These are phyloP conservation scores for Aphrophora alni DNA, from an alignment of 2,888 invertebrate genomes.

Conservation along the genomic window DNA sequence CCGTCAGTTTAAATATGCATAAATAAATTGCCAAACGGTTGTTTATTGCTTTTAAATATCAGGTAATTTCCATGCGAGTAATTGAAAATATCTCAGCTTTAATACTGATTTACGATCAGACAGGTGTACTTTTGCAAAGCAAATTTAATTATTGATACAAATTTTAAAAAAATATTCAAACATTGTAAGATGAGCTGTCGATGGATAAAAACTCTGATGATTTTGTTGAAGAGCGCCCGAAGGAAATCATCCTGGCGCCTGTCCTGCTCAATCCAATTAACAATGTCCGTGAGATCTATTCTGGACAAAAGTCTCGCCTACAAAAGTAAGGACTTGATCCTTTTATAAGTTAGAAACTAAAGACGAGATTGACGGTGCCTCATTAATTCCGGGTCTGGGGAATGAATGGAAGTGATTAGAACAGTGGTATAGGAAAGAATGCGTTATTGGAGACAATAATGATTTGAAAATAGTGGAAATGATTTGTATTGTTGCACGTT, in stretches of 20 bases:
- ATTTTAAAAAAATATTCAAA: not conserved
- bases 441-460: not conserved
- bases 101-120: not conserved
- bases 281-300: not conserved
- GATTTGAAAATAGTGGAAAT: not conserved
- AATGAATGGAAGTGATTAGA: not conserved
- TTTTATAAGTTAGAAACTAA: not conserved
- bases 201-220: not conserved
- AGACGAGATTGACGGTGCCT: not conserved
- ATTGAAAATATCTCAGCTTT: not conserved
- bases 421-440: not conserved
- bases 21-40: not conserved
- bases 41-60: conserved; percentile 2
- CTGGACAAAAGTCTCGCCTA: not conserved
- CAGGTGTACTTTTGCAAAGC: not conserved
- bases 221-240: not conserved
- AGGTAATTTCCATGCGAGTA: not conserved
- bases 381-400: not conserved
- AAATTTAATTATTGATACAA: not conserved
- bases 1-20: not conserved
- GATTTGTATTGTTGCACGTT: not conserved
- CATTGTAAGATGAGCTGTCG: not conserved
- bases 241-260: not conserved
- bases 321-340: not conserved
- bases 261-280: conserved; percentile 2